These are phyloP conservation scores for Drepana arcuata DNA, from an alignment of 1,140 invertebrate genomes.

Conservation along the genomic window DNA sequence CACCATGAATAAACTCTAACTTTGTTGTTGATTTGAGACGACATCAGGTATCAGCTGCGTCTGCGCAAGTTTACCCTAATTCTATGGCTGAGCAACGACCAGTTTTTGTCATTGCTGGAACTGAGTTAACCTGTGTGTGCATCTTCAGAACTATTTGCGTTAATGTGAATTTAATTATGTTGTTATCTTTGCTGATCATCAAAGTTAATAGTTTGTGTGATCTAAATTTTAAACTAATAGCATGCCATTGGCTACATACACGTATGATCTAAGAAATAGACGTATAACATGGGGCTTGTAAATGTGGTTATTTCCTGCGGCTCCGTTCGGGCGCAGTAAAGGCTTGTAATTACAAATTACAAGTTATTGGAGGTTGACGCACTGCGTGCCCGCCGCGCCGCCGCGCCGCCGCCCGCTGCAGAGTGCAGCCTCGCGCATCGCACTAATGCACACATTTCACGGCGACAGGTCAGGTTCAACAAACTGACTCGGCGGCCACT, in stretches of 20 bases:
- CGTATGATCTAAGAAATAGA: conserved; percentile 30
- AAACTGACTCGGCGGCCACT: conserved; percentile 37
- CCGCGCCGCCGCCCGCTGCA: conserved; percentile 19
- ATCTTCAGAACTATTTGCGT: too few relatives aligned
- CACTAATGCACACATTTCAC: conserved; percentile 40
- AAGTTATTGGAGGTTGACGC: conserved; percentile 63
- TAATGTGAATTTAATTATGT: too few relatives aligned
- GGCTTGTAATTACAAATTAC: conserved; percentile 61
- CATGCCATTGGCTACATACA: conserved; percentile 11
- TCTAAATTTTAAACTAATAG: too few relatives aligned
- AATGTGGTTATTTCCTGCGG: conserved; percentile 46
- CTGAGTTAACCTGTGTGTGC: too few relatives aligned
- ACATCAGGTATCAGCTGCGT: too few relatives aligned
- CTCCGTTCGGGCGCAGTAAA: conserved; percentile 46
- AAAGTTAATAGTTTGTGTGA: too few relatives aligned
- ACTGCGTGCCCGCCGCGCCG: conserved; percentile 24
- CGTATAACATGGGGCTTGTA: conserved; percentile 31
- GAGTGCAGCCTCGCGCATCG: conserved; percentile 22
- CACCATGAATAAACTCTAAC: too few relatives aligned
- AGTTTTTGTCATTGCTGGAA: too few relatives aligned
- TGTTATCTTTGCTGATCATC: too few relatives aligned
- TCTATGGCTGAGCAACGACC: too few relatives aligned
- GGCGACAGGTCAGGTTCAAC: conserved; percentile 52
- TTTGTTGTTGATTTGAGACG: too few relatives aligned
- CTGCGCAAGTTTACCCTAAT: too few relatives aligned